Percentiles rank a stretch among this genome's conserved stretches.
These are phyloP conservation scores for Crioceris asparagi DNA, from an alignment of 2,888 invertebrate species.

Conservation along the genomic window DNA sequence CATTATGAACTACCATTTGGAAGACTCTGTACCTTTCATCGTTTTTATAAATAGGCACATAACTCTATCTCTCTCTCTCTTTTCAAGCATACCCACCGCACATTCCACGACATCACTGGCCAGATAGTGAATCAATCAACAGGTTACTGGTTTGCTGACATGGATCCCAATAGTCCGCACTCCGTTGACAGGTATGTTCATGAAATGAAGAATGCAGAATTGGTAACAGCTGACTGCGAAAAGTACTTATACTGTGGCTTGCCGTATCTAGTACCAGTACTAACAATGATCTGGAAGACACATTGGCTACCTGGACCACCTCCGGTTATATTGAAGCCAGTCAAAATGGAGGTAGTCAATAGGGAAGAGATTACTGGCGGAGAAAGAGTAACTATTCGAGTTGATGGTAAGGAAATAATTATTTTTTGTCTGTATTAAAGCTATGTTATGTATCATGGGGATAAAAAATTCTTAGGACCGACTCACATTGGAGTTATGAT, in stretches of 20 bases:
- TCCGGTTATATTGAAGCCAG: slow-evolving; percentile 41
- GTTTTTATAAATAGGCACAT: no score
- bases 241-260: slow-evolving; percentile 63
- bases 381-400: slow-evolving; percentile 40
- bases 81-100: slow-evolving; percentile 58
- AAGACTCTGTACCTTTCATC: no score
- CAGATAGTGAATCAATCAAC: slow-evolving; percentile 40
- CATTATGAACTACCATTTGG: no score
- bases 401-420: slow-evolving; percentile 37
- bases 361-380: slow-evolving; percentile 34
- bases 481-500: slow-evolving; percentile 57
- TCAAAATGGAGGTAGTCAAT: slow-evolving; percentile 39
- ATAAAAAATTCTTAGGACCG: slow-evolving; percentile 43
- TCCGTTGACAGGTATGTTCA: slow-evolving; percentile 45
- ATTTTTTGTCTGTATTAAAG: slow-evolving; percentile 1
- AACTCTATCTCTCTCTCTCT: no score
- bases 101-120: slow-evolving; percentile 44
- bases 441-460: slow-evolving; percentile 4
- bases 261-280: slow-evolving; percentile 69
- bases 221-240: slow-evolving; percentile 46
- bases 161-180: slow-evolving; percentile 63
- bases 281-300: slow-evolving; percentile 54
- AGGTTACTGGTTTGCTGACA: slow-evolving; percentile 62
- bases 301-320: slow-evolving; percentile 49
- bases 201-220: slow-evolving; percentile 39